These are phyloP conservation scores for Antheraea assamensis DNA, from an alignment of 2,888 invertebrate genomes.

Conservation along the genomic window DNA sequence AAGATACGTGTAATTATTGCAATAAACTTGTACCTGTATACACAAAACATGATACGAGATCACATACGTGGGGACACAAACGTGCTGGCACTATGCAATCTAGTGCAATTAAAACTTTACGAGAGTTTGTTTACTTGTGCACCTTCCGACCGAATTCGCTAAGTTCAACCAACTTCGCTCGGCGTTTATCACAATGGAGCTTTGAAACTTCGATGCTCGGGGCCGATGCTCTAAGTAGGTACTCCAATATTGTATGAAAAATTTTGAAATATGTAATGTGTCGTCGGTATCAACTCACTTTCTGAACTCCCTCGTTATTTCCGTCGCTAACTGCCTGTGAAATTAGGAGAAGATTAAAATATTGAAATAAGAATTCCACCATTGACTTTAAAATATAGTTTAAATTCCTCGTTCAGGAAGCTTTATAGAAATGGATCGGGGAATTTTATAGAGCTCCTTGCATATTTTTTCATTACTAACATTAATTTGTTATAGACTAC, in stretches of 20 bases:
- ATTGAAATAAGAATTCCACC: background rate
- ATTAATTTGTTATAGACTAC: too few relatives aligned
- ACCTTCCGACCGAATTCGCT: slow-evolving; percentile 67
- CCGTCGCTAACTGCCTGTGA: slow-evolving; percentile 11
- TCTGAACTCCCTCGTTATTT: slow-evolving; percentile 18
- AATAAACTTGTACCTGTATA: slow-evolving; percentile 36
- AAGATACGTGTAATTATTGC: background rate
- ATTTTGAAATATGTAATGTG: slow-evolving; percentile 51
- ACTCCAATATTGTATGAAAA: slow-evolving; percentile 60
- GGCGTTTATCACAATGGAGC: slow-evolving; percentile 63
- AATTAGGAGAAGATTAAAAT: slow-evolving; percentile 9
- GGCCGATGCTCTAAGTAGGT: slow-evolving; percentile 43
- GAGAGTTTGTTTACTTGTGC: slow-evolving; percentile 70
- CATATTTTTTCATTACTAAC: background rate
- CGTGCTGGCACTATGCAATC: slow-evolving; percentile 57
- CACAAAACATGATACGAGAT: slow-evolving; percentile 33
- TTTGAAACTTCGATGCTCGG: slow-evolving; percentile 50
- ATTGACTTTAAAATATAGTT: background rate
- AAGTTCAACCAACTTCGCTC: slow-evolving; percentile 55
- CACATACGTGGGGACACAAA: slow-evolving; percentile 38
- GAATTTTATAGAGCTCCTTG: background rate
- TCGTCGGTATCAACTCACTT: slow-evolving; percentile 31
- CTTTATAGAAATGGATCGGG: background rate
- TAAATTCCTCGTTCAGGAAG: background rate
- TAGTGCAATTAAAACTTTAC: slow-evolving; percentile 75